These are phyloP conservation scores for Leucophenga maculata DNA, from an alignment of 2,888 invertebrate genomes.

Conservation along the genomic window DNA sequence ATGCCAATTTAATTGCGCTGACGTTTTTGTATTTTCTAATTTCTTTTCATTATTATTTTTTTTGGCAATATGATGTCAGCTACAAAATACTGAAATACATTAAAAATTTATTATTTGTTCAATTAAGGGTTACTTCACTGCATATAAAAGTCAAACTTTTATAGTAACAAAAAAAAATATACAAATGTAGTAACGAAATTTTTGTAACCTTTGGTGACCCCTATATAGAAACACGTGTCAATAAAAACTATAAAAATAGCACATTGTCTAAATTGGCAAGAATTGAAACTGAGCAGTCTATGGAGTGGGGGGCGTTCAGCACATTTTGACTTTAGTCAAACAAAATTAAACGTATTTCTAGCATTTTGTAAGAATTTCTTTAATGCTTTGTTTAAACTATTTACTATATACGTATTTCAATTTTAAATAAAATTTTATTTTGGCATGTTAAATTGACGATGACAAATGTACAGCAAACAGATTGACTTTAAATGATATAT, in stretches of 20 bases:
- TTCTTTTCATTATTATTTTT: background rate
- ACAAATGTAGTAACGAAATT: background rate
- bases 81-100: too few species aligned
- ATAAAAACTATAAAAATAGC: conserved; percentile 2
- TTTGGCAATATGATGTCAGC: background rate
- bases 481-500: too few species aligned
- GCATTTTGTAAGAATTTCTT: background rate
- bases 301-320: background rate
- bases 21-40: too few species aligned
- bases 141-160: background rate
- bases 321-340: too few species aligned
- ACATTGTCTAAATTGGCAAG: conserved; percentile 20
- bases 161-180: background rate
- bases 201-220: conserved; percentile 43
- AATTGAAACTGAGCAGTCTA: conserved; percentile 14
- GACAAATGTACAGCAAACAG: background rate
- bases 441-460: conserved; percentile 14
- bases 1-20: conserved; percentile 10
- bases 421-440: background rate
- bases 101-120: background rate
- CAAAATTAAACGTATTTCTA: too few species aligned
- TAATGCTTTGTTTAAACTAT: conserved; percentile 4
- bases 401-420: background rate
- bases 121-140: too few species aligned
- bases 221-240: conserved; percentile 18